These are phyloP conservation scores for Xanthostigma xanthostigma DNA, from an alignment of 2,888 invertebrate genomes.

Conservation along the genomic window DNA sequence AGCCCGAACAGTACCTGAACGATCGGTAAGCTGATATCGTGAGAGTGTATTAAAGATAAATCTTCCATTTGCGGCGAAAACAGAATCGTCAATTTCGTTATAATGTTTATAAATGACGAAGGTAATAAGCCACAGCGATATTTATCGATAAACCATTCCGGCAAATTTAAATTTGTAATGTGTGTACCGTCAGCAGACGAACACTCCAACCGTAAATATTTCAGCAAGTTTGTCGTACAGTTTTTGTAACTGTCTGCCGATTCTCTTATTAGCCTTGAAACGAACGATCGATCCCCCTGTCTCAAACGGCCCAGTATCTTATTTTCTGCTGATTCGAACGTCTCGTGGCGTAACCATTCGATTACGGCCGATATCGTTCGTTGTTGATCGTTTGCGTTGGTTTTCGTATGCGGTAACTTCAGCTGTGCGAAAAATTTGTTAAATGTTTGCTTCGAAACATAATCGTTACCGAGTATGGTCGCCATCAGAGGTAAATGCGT, in stretches of 20 bases:
- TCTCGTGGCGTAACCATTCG: slow-evolving; percentile 60
- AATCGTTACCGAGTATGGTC: slow-evolving; percentile 81
- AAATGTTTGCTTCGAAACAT: slow-evolving; percentile 52
- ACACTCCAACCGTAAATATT: slow-evolving; percentile 33
- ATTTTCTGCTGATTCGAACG: slow-evolving; percentile 48
- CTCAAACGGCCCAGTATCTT: slow-evolving; percentile 49
- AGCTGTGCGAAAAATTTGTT: slow-evolving; percentile 52
- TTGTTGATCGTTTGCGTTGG: slow-evolving; percentile 40
- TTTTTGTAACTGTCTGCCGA: slow-evolving; percentile 50
- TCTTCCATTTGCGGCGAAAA: slow-evolving; percentile 60
- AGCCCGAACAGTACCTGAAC: slow-evolving; percentile 40
- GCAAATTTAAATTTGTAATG: slow-evolving; percentile 23
- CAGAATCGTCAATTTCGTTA: slow-evolving; percentile 46
- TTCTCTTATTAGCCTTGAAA: slow-evolving; percentile 41
- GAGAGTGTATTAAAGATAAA: slow-evolving; percentile 40
- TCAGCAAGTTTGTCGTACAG: slow-evolving; percentile 39
- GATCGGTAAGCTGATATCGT: slow-evolving; percentile 42
- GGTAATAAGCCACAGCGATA: slow-evolving; percentile 46
- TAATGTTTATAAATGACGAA: slow-evolving; percentile 50
- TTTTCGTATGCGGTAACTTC: slow-evolving; percentile 38
- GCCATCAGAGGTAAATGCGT: slow-evolving; percentile 64
- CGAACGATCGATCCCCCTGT: slow-evolving; percentile 33
- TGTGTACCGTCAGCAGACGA: neutral
- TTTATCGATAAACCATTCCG: slow-evolving; percentile 49
- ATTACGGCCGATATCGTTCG: slow-evolving; percentile 54